Conservation (phyloP, 2,113 vertebrate genomes). For the Atherinomorus stipes region DNA sequence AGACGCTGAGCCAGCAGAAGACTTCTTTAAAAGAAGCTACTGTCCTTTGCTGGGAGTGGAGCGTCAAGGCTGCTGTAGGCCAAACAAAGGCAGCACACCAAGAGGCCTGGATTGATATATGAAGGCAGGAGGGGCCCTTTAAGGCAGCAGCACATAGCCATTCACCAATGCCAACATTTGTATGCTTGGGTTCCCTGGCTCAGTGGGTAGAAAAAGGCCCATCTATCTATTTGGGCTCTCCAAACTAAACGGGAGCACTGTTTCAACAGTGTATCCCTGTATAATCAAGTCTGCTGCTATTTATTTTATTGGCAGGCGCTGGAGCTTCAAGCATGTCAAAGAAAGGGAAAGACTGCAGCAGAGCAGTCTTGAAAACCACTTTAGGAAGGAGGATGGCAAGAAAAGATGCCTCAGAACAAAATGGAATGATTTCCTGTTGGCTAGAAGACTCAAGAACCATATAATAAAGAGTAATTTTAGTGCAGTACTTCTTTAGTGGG, state of each 20-base stretch:
- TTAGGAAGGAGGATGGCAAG: conserved; percentile 67
- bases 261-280: conserved; percentile 74
- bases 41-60: conserved; percentile 56
- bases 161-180: conserved; percentile 56
- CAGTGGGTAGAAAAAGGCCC: conserved; percentile 63
- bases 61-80: conserved; percentile 28
- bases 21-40: conserved; percentile 63
- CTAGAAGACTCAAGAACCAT: conserved; percentile 62
- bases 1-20: conserved; percentile 66
- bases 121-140: conserved; percentile 45
- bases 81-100: conserved; percentile 57
- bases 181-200: conserved; percentile 49
- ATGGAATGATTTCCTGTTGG: conserved; percentile 70
- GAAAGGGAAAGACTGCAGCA: conserved; percentile 70
- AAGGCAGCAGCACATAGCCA: conserved; percentile 43
- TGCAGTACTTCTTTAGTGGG: conserved; percentile 43
- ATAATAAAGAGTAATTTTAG: conserved; percentile 80
- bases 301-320: conserved; percentile 78
- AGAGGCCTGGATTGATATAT: conserved; percentile 34
- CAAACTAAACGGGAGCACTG: conserved; percentile 76
- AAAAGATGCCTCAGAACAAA: conserved; percentile 75
- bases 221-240: conserved; percentile 71
- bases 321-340: conserved; percentile 74
- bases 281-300: conserved; percentile 79
- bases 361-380: conserved; percentile 72